Conservation (phyloP, 2,113 vertebrate genomes). For the Sus scrofa region T2T-Sscrofa CM000823.6:28998501-28999000, state of each 20-base stretch:
- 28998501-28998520: neutral
- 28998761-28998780: neutral
- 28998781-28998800: neutral
- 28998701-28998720: slow-evolving; percentile 34
- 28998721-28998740: neutral
- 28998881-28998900: too few relatives aligned
- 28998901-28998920: too few relatives aligned
- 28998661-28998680: slow-evolving; percentile 52
- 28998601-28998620: neutral
- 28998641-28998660: slow-evolving; percentile 27
- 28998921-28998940: too few relatives aligned
- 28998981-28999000: too few relatives aligned
- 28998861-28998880: too few relatives aligned
- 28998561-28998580: neutral
- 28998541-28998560: neutral
- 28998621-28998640: neutral
- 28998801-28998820: slow-evolving; percentile 24
- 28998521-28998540: neutral
- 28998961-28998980: too few relatives aligned
- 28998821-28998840: slow-evolving; percentile 10
- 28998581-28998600: neutral
- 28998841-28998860: neutral
- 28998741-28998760: neutral
- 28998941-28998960: too few relatives aligned
- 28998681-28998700: slow-evolving; percentile 35